phyloP scores from a whole-genome alignment of 2,113 vertebrate genomes.

The Struthidea cinerea region DNA sequence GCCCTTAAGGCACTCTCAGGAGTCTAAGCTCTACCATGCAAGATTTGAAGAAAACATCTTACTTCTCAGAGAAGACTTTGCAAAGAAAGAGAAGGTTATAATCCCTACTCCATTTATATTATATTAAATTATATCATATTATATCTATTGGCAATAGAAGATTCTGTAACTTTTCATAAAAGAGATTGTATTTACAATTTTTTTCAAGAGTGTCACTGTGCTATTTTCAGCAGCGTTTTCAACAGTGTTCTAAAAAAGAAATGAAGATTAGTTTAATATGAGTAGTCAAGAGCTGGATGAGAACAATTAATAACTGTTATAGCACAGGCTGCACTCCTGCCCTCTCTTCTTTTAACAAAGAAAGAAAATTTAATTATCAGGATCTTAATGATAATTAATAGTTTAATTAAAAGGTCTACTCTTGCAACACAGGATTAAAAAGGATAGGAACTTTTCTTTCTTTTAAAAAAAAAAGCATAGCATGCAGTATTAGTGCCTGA shows the following conservation, averaged over 20 bases:
- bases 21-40: neutral
- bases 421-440: neutral
- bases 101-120: neutral
- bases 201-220: neutral
- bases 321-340: neutral
- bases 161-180: neutral
- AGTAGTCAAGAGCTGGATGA: neutral
- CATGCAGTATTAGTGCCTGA: neutral
- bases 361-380: neutral
- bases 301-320: neutral
- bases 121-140: neutral
- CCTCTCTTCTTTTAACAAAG: neutral
- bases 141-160: neutral
- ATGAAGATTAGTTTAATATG: neutral
- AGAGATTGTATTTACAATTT: neutral
- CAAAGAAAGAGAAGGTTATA: neutral
- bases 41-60: neutral
- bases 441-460: neutral
- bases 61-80: neutral
- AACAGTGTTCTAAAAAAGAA: neutral
- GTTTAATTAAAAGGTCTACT: neutral
- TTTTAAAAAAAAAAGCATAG: neutral
- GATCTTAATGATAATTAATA: neutral
- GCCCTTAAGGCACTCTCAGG: neutral
- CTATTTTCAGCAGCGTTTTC: neutral